Base-by-base conservation (phyloP, 2,797 vertebrate species). In the Micropoecilia bifurca region DNA sequence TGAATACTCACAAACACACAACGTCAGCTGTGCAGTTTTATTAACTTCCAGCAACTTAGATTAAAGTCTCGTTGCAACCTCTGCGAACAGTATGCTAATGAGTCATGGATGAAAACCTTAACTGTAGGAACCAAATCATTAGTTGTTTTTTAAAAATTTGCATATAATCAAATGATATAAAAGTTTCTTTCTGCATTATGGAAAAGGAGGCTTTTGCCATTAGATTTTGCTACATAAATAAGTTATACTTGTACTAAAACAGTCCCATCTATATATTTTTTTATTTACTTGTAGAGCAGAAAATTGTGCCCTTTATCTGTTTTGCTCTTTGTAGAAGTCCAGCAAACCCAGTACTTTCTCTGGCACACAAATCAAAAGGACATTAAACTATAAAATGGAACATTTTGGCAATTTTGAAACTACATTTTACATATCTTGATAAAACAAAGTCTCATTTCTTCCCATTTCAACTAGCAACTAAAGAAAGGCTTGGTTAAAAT, bases 1-100 rank as follows among this genome's bases (percentile, higher is more conserved):
- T 76, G 79, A 84, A 57, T 57, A 86, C 80, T 74, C 71, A 84
- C 71, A 66, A 50, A 77, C 71, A 78, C 74, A 80, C 73, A 85
- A 61, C 20, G 22, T 90, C 85, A 87, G 75, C 87, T 85, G 86
- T 86, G 84, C 55, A 81, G 79, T 85, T 81, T 79, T 76, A 81
- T 71, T 63, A 79, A 86, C 77, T 81, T 85, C 73, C 59, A 82
- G 72, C 16, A 80, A 84, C 78, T 85, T 78, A 25, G 74, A 69
- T 33, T 41, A 83, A 82, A 82, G 57, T 59, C 74, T 85, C 71
- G 45, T 28, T 76, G 69, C 43, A 78, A 88, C 74, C 59, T 75
- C 84, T 89, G 77, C 47, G 59, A 75, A 80, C 41, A 45, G 72
- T 30, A 63, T 69, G 75, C 71, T 46, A 83, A 72, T 16, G 76